Base-by-base conservation (phyloP, 2,888 invertebrate species). In the Stratiomys singularior region DNA sequence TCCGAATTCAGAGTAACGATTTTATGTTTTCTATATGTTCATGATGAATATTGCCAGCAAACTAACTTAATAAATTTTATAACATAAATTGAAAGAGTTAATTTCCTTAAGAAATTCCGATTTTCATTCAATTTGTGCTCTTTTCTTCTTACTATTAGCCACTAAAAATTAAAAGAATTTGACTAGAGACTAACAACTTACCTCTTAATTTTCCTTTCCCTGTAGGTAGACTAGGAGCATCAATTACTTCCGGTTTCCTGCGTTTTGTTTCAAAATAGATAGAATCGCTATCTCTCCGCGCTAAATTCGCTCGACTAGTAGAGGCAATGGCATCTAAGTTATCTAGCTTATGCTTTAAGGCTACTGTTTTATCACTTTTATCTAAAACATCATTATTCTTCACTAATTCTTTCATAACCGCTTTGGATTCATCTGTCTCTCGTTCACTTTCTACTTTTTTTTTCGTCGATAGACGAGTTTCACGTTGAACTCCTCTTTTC, bases 191-290 rank as follows among this genome's bases (percentile, higher is more conserved):
- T n/a, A n/a, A n/a, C n/a, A n/a, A n/a, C n/a, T n/a, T 79, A 81
- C 84, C 85, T 78, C 85, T 82, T 13, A 82, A 67, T 69, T 85
- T 86, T 15, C 85, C 86, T n/a, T 82, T 83, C 15, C 79, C 77
- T n/a, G 76, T 81, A 0, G 85, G 84, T 56, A 86, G 69, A 58
- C 79, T 77, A 7, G 85, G 86, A 1, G 86, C 82, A 5, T 81
- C 79, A 69, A 86, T 85, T 9, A 86, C 79, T 4, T 74, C 78
- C 1, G 84, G 85, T 28, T 76, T 80, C n/a, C 81, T 82, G 9
- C 81, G 78, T 27, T 69, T 69, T 18, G 46, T 9, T 27, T 72
- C 28, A 13, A 56, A n/a, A 30, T 72, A 30, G 11, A n/a, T 56
- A 4, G 0, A 18, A 1, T 37, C 67, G 13, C 21, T 44, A 13